Percentiles rank a stretch among this genome's conserved stretches.
Conservation (phyloP, 64 coral and sea anemone genomes). For the Dendrophyllia cribrosa region DNA sequence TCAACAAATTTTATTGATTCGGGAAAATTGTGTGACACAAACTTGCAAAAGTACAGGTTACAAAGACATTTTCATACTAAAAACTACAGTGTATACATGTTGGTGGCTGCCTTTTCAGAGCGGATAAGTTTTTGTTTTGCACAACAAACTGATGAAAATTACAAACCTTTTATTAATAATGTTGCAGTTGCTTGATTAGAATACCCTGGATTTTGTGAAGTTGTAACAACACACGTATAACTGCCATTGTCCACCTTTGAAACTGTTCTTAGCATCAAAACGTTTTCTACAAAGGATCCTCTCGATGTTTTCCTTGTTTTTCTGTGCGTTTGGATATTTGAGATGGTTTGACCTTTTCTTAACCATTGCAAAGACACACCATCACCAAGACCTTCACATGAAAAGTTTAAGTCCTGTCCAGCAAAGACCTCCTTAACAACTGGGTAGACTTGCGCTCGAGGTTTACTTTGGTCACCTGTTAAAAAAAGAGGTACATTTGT, state of each 20-base stretch:
- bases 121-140: not conserved
- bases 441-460: conserved; percentile 75
- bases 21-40: no score
- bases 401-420: conserved; percentile 55
- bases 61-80: no score
- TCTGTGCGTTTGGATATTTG: not conserved
- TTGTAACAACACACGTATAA: conserved; percentile 73
- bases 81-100: no score
- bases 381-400: conserved; percentile 76
- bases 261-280: conserved; percentile 57
- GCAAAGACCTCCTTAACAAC: conserved; percentile 22
- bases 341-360: conserved; percentile 57
- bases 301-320: not conserved
- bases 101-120: not conserved
- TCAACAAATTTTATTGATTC: no score
- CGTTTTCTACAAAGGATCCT: conserved; percentile 56
- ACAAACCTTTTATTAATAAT: conserved; percentile 67
- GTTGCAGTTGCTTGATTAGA: conserved; percentile 29
- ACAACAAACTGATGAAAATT: not conserved
- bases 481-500: not conserved
- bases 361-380: conserved; percentile 58
- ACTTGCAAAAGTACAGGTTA: no score
- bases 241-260: conserved; percentile 51
- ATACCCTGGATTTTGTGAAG: conserved; percentile 45
- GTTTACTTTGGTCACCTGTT: conserved; percentile 49